Percentiles rank a stretch among this genome's conserved stretches.
These are phyloP conservation scores for Aricia agestis DNA, from an alignment of 1,140 invertebrate genomes.

Conservation along the genomic window DNA sequence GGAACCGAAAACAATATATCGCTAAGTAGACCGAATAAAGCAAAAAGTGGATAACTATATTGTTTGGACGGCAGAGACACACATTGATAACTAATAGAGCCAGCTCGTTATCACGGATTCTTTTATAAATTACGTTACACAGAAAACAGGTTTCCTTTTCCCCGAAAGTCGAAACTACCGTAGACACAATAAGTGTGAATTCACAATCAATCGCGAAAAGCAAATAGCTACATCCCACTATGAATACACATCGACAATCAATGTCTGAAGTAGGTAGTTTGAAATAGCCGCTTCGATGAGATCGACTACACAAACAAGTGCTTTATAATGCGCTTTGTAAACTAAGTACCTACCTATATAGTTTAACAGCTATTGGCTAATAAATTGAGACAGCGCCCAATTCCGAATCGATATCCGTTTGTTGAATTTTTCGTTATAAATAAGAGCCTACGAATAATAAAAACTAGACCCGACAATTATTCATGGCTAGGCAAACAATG, in stretches of 20 bases:
- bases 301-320: neutral
- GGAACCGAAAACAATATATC: too few relatives aligned
- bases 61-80: neutral
- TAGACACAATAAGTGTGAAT: neutral
- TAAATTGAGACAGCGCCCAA: conserved; percentile 7
- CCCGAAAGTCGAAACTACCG: too few relatives aligned
- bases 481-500: neutral
- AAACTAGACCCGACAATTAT: neutral
- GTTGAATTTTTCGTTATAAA: conserved; percentile 8
- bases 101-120: too few relatives aligned
- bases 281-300: neutral
- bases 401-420: neutral
- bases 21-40: neutral
- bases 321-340: neutral
- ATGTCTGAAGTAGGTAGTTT: neutral
- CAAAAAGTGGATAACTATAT: neutral
- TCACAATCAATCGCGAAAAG: neutral
- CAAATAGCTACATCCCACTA: neutral
- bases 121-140: too few relatives aligned
- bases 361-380: neutral
- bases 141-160: too few relatives aligned
- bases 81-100: neutral
- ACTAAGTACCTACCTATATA: neutral
- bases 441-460: too few relatives aligned
- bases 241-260: neutral